Evolutionary conservation across 2,797 vertebrate genomes (phyloP).

Genomic region (Rhinella marina): DNA sequence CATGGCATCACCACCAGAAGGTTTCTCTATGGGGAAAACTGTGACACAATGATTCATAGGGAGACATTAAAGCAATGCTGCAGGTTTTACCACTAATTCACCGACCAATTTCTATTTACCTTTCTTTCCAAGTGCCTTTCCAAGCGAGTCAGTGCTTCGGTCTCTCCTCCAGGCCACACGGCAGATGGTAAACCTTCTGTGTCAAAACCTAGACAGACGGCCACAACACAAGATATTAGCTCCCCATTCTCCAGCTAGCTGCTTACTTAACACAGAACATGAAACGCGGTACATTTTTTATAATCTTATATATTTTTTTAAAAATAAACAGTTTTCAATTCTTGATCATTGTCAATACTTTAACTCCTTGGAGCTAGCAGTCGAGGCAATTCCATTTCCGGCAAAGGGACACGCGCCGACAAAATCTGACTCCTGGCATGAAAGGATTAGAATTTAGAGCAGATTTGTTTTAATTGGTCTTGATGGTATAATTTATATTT

Average conservation of each 20-base stretch:
- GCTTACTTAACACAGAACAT: background rate
- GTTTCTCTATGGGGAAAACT: too few relatives aligned
- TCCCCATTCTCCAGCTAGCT: background rate
- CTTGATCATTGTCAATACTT: slow-evolving; percentile 30
- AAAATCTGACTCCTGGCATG: slow-evolving; percentile 60
- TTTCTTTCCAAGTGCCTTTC: slow-evolving; percentile 94
- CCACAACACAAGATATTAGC: background rate
- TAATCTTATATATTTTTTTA: background rate
- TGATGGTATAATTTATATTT: background rate
- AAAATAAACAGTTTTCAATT: background rate
- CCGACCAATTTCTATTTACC: slow-evolving; percentile 69
- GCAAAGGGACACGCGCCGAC: slow-evolving; percentile 57
- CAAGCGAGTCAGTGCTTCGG: slow-evolving; percentile 89
- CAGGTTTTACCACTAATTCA: too few relatives aligned
- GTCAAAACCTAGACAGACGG: slow-evolving; percentile 84
- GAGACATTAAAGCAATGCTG: too few relatives aligned
- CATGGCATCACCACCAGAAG: too few relatives aligned
- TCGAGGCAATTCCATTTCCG: slow-evolving; percentile 57
- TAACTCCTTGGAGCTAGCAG: slow-evolving; percentile 60
- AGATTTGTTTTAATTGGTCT: slow-evolving; percentile 34
- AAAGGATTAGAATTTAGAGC: slow-evolving; percentile 52
- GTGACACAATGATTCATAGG: too few relatives aligned
- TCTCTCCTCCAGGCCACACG: slow-evolving; percentile 94
- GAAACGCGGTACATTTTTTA: slow-evolving; percentile 1
- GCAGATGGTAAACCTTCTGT: slow-evolving; percentile 88